Conservation (phyloP, 2,888 invertebrate species). For the Bursaphelenchus okinawaensis region DNA sequence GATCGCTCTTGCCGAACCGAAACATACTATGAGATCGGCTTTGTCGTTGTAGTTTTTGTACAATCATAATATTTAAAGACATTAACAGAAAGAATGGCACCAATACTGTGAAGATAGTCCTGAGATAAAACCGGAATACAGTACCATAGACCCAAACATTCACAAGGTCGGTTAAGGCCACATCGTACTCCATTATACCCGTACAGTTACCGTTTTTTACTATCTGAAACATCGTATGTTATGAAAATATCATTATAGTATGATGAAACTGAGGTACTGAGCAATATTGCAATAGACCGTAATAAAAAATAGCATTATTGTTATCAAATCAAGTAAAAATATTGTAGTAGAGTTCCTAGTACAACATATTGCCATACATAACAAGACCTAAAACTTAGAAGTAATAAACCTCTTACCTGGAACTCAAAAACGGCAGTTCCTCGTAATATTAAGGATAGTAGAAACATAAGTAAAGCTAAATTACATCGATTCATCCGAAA, state of each 20-base stretch:
- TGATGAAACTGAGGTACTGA: not conserved
- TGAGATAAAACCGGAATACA: constrained; percentile 35
- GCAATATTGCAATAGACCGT: not conserved
- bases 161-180: constrained; percentile 37
- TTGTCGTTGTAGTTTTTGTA: constrained; percentile 43
- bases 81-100: constrained; percentile 49
- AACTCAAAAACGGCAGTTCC: constrained; percentile 49
- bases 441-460: constrained; percentile 35
- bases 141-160: constrained; percentile 46
- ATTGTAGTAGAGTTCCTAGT: not conserved
- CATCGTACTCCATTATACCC: constrained; percentile 42
- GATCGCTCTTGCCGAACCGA: constrained; percentile 45
- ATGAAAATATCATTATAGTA: not conserved
- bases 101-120: constrained; percentile 52
- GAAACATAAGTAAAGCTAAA: constrained; percentile 39
- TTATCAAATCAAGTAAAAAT: not conserved
- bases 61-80: constrained; percentile 41
- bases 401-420: too few species aligned
- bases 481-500: constrained; percentile 35
- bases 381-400: too few species aligned
- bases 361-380: too few species aligned
- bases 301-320: not conserved
- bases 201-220: constrained; percentile 42
- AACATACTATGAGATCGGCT: constrained; percentile 54
- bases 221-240: constrained; percentile 25